These are phyloP conservation scores for Holotrichia oblita DNA, from an alignment of 1,140 invertebrate species.

Conservation along the genomic window DNA sequence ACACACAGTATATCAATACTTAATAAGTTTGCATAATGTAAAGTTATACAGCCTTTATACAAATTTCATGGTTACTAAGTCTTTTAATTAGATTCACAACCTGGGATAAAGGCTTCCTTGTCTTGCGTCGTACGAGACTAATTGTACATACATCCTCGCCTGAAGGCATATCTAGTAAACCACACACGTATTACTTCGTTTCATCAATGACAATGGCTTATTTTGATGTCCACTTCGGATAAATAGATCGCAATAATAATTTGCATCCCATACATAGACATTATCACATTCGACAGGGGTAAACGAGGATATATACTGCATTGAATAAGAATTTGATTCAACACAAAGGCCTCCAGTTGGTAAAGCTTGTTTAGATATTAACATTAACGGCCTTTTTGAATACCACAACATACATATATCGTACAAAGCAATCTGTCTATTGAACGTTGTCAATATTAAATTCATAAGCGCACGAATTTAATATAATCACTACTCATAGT, in stretches of 20 bases:
- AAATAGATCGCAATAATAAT: constrained; percentile 27
- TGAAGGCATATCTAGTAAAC: constrained; percentile 14
- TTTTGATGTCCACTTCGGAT: not conserved
- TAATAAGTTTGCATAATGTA: no score
- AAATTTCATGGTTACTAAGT: constrained; percentile 35
- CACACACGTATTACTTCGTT: constrained; percentile 17
- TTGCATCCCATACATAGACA: constrained; percentile 18
- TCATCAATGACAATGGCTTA: constrained; percentile 33
- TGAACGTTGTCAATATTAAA: no score
- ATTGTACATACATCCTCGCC: constrained; percentile 27
- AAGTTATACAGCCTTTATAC: not conserved
- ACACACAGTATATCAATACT: no score
- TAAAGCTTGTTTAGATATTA: no score
- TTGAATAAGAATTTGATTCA: no score
- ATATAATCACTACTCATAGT: no score
- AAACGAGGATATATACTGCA: no score
- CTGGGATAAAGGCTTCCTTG: constrained; percentile 8
- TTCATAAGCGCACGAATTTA: no score
- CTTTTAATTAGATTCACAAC: constrained; percentile 29
- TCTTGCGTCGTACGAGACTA: constrained; percentile 18
- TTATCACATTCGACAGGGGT: not conserved
- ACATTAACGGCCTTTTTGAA: no score
- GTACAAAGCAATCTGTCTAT: no score
- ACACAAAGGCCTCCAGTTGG: no score
- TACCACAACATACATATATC: no score